phyloP scores from a whole-genome alignment of 2,113 vertebrate species.

The Rana temporaria region DNA sequence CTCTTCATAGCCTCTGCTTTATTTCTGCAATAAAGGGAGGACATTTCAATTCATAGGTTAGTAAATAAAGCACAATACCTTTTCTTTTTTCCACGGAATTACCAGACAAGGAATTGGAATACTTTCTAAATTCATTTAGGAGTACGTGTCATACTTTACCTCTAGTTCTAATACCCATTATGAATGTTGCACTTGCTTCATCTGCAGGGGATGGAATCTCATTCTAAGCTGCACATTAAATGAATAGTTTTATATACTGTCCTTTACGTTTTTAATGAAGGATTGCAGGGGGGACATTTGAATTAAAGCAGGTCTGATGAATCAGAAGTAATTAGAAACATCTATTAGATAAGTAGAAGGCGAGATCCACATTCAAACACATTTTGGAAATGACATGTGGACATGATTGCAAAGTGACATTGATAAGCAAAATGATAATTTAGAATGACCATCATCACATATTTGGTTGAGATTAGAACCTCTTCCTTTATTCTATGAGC shows the following conservation, averaged over 20 bases:
- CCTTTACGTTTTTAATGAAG: constrained; percentile 62
- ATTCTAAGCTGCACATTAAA: constrained; percentile 65
- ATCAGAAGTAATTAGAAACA: constrained; percentile 58
- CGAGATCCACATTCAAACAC: constrained; percentile 49
- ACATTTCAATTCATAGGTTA: constrained; percentile 93
- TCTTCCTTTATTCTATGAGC: constrained; percentile 40
- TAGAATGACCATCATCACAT: constrained; percentile 42
- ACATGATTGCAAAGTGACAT: constrained; percentile 45
- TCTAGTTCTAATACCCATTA: constrained; percentile 66
- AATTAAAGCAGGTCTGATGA: constrained; percentile 58
- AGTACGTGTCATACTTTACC: constrained; percentile 69
- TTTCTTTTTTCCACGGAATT: constrained; percentile 72
- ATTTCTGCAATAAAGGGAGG: constrained; percentile 90
- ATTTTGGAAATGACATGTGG: constrained; percentile 51
- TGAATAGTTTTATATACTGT: constrained; percentile 61
- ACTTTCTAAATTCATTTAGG: constrained; percentile 76
- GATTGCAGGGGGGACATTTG: constrained; percentile 53
- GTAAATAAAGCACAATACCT: constrained; percentile 86
- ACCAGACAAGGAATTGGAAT: constrained; percentile 76
- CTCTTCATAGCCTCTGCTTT: constrained; percentile 92
- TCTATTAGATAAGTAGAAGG: constrained; percentile 45
- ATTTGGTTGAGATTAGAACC: constrained; percentile 49
- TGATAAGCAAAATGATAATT: constrained; percentile 53
- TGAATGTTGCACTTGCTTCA: constrained; percentile 61
- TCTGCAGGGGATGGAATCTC: constrained; percentile 64